Evolutionary conservation across 2,888 invertebrate genomes (phyloP), one percentile per base, ranked within the genome.

Genomic region (Acleris literana): DNA sequence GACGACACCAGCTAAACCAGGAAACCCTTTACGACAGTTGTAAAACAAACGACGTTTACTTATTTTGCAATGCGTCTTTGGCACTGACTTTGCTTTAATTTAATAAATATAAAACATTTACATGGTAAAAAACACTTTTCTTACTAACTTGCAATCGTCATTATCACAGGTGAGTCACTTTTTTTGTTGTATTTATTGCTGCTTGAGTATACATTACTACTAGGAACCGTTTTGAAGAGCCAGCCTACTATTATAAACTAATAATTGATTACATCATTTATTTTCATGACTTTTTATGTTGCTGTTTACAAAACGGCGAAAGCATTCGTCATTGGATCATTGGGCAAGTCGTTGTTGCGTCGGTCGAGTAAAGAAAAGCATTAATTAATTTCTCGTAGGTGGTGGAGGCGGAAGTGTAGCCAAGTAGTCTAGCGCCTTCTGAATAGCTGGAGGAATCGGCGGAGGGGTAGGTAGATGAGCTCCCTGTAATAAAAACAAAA

Each of bases 391-490:
- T 22, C 70, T 67, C 43, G 64, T 33, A 52, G 79, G 79, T 69
- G 93, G 90, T 20, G 80, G 70, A 67, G 94, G 94, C 48, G 95
- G 95, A 68, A 95, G 90, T 3, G 95, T 94, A 16, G 95, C 94
- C 70, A 95, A 92, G 85, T 94, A 96, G 77, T 96, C 96, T 49
- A 96, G 87, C 39, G 96, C 95, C 84, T 94, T 95, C 81, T 95
- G 95, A 73, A 96, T 96, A 82, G 94, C 95, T 79, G 95, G 95
- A 65, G 96, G 96, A 69, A 94, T 94, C 70, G 96, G 96, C n/a
- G 96, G 96, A 13, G 96, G 94, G 13, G 96, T 96, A 6, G 96
- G 96, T 70, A 96, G 84, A 89, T 96, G 96, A 25, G 94, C 95
- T 18, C 96, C 96, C 90, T 94, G 89, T 6, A 65, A 63, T 4